Evolutionary conservation across 2,797 vertebrate genomes (phyloP).

Genomic region (Myotis myotis): DNA sequence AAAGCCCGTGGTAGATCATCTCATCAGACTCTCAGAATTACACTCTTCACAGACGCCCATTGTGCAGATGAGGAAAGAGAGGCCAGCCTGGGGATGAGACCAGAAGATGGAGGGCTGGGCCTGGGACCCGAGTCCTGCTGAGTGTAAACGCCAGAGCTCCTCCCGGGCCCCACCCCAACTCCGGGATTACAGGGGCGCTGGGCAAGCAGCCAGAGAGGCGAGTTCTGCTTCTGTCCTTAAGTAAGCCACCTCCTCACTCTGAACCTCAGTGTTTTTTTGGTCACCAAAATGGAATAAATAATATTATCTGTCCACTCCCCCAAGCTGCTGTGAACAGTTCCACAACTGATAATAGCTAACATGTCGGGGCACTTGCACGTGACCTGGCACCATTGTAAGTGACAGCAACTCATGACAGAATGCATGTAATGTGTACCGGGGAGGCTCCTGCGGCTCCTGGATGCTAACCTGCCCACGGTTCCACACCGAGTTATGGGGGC

Average conservation of each 20-base stretch:
- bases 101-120: neutral
- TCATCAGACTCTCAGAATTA: neutral
- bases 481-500: fast-evolving
- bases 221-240: neutral
- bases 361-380: neutral
- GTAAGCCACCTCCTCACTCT: neutral
- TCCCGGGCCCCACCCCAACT: neutral
- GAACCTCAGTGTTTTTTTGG: neutral
- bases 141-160: neutral
- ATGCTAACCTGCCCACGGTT: neutral
- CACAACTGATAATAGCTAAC: neutral
- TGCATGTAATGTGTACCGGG: neutral
- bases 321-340: neutral
- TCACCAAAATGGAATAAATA: neutral
- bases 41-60: neutral
- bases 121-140: neutral
- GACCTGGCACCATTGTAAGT: neutral
- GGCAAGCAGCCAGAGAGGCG: neutral
- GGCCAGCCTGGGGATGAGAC: no score
- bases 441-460: neutral
- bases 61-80: neutral
- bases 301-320: neutral
- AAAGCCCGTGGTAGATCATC: neutral
- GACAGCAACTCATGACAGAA: neutral
- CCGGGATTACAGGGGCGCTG: fast-evolving